A percentile compares a stretch with the other conserved stretches of the same genome.
Conservation (phyloP, 1,140 invertebrate genomes). For the Drosophila kikkawai region DNA sequence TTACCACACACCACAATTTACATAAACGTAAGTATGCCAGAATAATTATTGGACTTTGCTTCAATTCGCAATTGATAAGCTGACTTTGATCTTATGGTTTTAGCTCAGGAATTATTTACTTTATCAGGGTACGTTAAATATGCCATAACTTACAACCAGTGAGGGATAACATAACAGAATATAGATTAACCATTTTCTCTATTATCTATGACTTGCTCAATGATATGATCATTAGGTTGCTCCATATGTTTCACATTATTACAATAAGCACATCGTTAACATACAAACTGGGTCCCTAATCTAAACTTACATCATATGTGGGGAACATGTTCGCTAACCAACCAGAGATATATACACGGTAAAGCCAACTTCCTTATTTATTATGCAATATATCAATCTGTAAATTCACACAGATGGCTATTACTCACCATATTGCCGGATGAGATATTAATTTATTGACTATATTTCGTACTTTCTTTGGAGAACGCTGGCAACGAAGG, state of each 20-base stretch:
- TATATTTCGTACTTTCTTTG: slow-evolving; percentile 31
- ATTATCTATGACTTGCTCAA: neutral
- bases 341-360: neutral
- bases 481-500: slow-evolving; percentile 5
- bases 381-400: slow-evolving; percentile 43
- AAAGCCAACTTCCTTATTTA: slow-evolving; percentile 14
- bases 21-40: slow-evolving; percentile 54
- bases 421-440: slow-evolving; percentile 38
- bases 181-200: neutral
- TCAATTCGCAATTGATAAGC: neutral
- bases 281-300: neutral
- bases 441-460: slow-evolving; percentile 46
- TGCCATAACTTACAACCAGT: neutral
- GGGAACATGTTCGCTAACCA: slow-evolving; percentile 6
- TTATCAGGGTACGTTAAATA: too few species aligned
- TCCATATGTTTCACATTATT: slow-evolving; percentile 6
- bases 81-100: slow-evolving; percentile 1
- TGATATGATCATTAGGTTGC: neutral
- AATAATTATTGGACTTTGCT: neutral
- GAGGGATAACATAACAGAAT: neutral
- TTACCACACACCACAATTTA: slow-evolving; percentile 46
- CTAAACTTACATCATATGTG: slow-evolving; percentile 2
- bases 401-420: slow-evolving; percentile 25
- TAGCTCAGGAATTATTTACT: neutral
- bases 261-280: slow-evolving; percentile 7